Evolutionary conservation across 2,888 invertebrate genomes (phyloP).

Genomic region (Taphrorychus bicolor): DNA sequence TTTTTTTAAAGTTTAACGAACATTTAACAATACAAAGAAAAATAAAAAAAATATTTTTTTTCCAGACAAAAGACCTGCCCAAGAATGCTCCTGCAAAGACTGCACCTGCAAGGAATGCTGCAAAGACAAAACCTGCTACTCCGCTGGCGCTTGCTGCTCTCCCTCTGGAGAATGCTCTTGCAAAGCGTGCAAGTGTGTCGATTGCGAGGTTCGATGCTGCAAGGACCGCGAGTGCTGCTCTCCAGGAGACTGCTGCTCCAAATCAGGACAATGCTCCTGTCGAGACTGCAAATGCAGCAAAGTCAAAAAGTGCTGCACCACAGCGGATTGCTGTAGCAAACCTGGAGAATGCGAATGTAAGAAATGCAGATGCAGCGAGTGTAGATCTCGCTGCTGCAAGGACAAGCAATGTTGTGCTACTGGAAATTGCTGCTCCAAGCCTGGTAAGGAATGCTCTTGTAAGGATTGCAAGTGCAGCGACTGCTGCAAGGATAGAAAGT

Average conservation of each 20-base stretch:
- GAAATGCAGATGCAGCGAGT: background rate
- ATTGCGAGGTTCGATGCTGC: background rate
- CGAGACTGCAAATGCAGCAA: background rate
- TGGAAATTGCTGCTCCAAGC: background rate
- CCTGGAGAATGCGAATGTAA: background rate
- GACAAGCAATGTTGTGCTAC: background rate
- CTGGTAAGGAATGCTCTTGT: background rate
- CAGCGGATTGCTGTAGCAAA: background rate
- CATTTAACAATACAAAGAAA: too few relatives aligned
- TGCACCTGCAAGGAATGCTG: background rate
- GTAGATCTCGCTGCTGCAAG: background rate
- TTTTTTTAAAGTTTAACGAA: too few relatives aligned
- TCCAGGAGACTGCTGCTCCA: slow-evolving; percentile 1
- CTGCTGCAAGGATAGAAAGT: background rate
- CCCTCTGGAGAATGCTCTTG: background rate
- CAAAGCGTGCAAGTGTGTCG: background rate
- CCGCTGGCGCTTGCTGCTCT: background rate
- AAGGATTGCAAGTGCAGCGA: background rate
- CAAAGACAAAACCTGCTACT: background rate
- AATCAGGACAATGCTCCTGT: background rate
- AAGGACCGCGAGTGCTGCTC: background rate
- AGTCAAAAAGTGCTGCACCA: background rate
- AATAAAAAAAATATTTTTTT: background rate
- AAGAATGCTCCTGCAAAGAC: background rate
- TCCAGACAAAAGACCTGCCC: background rate